Evolutionary conservation across 2,797 vertebrate species (phyloP).

Genomic region (Catostomus latipinnis): DNA sequence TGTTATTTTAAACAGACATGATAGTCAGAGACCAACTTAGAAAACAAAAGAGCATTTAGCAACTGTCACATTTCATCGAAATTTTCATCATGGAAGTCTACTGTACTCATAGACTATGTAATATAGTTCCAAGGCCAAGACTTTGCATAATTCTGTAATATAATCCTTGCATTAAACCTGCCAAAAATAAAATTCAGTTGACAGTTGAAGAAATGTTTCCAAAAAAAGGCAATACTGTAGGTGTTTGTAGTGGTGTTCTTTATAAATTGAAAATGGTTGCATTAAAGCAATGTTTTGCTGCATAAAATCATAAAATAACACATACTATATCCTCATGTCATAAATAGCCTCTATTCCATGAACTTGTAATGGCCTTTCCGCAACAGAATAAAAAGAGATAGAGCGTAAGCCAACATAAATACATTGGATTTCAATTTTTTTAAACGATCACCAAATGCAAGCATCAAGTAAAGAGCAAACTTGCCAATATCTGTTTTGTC

Average conservation of each 20-base stretch:
- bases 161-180: neutral
- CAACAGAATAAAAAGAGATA: constrained; percentile 18
- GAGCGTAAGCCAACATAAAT: constrained; percentile 39
- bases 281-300: neutral
- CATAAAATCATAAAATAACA: constrained; percentile 1
- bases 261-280: neutral
- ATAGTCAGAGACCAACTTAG: constrained; percentile 61
- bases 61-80: constrained; percentile 51
- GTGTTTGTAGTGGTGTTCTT: neutral
- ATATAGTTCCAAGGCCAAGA: neutral
- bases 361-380: constrained; percentile 13
- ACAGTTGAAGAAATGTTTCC: neutral
- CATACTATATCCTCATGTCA: neutral
- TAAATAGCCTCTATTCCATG: constrained; percentile 14
- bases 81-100: neutral
- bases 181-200: neutral
- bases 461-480: neutral
- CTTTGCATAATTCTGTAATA: neutral
- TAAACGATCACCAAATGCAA: neutral
- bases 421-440: constrained; percentile 2
- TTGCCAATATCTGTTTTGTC: constrained; percentile 2
- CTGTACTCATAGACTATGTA: constrained; percentile 6
- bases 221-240: constrained; percentile 13
- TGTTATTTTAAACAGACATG: constrained; percentile 61
- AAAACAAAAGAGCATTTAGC: constrained; percentile 71